A percentile compares a stretch with the other conserved stretches of the same genome.
Evolutionary conservation across 1,140 invertebrate genomes (phyloP).

Genomic region (Drosophila kurseongensis): DNA sequence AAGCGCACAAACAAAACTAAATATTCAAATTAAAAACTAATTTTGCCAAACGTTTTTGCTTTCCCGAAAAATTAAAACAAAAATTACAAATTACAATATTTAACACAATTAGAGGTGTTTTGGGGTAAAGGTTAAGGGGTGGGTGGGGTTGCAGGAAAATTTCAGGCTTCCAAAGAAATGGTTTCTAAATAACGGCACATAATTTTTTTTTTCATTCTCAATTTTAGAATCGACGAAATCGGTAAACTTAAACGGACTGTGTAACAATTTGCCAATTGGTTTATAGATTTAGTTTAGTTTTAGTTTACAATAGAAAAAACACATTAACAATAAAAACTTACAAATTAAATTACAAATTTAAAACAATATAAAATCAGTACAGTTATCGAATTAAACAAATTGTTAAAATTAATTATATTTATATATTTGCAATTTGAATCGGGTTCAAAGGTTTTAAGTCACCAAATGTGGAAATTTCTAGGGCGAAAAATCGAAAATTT

Average conservation of each 20-base stretch:
- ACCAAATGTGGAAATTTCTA: conserved; percentile 61
- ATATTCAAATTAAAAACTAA: conserved; percentile 80
- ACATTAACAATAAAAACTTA: conserved; percentile 81
- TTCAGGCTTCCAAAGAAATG: conserved; percentile 31
- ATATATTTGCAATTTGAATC: conserved; percentile 79
- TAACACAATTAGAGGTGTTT: conserved; percentile 61
- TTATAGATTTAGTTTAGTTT: conserved; percentile 58
- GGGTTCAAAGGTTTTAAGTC: conserved; percentile 68
- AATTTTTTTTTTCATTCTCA: conserved; percentile 52
- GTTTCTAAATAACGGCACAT: conserved; percentile 49
- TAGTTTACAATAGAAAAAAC: conserved; percentile 80
- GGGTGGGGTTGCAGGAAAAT: conserved; percentile 22
- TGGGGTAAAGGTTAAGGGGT: neutral
- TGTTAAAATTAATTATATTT: conserved; percentile 74
- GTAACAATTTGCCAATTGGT: conserved; percentile 75
- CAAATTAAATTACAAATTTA: conserved; percentile 78
- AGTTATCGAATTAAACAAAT: conserved; percentile 79
- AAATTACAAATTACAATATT: conserved; percentile 83
- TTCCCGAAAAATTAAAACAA: conserved; percentile 78
- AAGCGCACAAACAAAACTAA: conserved; percentile 81
- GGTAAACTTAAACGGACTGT: conserved; percentile 70
- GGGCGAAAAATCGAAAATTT: conserved; percentile 58
- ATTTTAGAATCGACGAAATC: conserved; percentile 42
- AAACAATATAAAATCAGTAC: conserved; percentile 82
- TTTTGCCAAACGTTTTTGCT: conserved; percentile 84